phyloP scores from a whole-genome alignment of 2,797 vertebrate genomes.

The Onychomys arenicola region DNA sequence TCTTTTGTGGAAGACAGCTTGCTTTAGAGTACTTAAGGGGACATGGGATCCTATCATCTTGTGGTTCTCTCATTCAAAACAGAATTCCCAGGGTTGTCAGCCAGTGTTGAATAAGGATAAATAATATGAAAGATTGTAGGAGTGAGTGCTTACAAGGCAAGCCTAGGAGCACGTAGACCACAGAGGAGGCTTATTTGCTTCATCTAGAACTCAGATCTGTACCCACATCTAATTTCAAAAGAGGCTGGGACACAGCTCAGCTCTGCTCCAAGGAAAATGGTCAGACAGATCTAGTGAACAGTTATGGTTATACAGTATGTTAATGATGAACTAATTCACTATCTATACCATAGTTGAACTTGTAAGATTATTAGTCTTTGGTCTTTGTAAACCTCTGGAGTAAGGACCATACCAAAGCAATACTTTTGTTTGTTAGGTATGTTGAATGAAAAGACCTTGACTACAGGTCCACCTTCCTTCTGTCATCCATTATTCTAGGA shows the following conservation, averaged over 20 bases:
- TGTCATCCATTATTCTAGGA: background rate
- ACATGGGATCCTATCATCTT: background rate
- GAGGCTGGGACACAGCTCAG: background rate
- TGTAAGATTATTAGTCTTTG: background rate
- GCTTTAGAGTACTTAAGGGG: background rate
- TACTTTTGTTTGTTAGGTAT: background rate
- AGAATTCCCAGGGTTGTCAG: background rate
- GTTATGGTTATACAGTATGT: background rate
- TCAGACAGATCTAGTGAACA: background rate
- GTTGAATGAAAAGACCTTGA: slow-evolving; percentile 1
- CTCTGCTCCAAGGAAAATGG: background rate
- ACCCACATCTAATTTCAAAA: background rate
- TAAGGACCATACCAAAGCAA: background rate
- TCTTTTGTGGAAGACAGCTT: background rate
- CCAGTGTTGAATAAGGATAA: background rate
- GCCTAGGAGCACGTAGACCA: background rate
- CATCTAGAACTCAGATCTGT: background rate
- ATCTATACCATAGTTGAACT: background rate
- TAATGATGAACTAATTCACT: background rate
- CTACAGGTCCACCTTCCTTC: slow-evolving; percentile 2
- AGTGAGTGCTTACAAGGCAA: background rate
- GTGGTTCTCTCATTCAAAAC: background rate
- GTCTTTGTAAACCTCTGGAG: background rate
- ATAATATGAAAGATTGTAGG: background rate
- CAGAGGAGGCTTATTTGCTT: background rate